Evolutionary conservation across 2,888 invertebrate genomes (phyloP).

Genomic region (Acleris holmiana): DNA sequence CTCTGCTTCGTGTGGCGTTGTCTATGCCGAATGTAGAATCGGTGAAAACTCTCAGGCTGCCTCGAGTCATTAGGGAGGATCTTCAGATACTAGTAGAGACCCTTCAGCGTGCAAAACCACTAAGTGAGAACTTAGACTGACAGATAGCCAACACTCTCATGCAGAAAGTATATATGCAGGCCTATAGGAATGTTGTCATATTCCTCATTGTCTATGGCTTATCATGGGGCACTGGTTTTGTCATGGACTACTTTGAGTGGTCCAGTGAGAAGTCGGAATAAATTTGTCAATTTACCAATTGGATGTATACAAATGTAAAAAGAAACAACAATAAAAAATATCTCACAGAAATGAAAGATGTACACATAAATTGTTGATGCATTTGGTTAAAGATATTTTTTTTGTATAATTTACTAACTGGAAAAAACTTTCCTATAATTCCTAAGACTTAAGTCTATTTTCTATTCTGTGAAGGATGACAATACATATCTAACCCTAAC

Average conservation of each 20-base stretch:
- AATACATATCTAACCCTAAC: neutral
- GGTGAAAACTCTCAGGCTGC: conserved; percentile 69
- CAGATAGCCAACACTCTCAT: neutral
- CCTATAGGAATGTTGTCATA: neutral
- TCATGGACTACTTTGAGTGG: conserved; percentile 17
- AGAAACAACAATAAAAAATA: neutral
- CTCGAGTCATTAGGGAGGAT: conserved; percentile 66
- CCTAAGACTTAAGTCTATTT: neutral
- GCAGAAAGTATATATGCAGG: neutral
- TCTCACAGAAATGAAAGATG: too few relatives aligned
- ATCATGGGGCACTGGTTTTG: neutral
- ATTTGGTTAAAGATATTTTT: too few relatives aligned
- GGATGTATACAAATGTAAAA: neutral
- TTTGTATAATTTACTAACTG: too few relatives aligned
- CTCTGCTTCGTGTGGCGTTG: conserved; percentile 73
- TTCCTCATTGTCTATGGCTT: neutral
- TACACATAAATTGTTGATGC: too few relatives aligned
- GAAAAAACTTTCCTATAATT: neutral
- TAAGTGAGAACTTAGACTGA: neutral
- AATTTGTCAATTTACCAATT: neutral
- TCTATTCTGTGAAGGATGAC: neutral
- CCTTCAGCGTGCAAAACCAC: conserved; percentile 38
- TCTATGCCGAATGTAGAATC: conserved; percentile 56
- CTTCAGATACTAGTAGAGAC: conserved; percentile 50
- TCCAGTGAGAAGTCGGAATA: conserved; percentile 3